Base-by-base conservation (phyloP, 2,797 vertebrate species). In the Lithobates pipiens region DNA sequence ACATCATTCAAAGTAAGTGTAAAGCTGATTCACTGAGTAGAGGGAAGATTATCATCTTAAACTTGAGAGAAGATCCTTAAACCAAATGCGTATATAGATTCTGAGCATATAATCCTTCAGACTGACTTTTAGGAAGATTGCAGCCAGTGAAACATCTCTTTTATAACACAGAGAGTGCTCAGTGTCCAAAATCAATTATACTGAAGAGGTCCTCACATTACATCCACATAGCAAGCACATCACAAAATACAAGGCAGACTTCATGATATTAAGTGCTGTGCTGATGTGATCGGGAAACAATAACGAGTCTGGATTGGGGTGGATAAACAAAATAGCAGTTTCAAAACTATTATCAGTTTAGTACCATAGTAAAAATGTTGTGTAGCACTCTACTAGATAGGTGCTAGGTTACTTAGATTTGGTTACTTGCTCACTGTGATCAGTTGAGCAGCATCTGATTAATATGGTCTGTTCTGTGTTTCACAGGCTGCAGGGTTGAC, bases 151-250 rank as follows among this genome's bases (percentile, higher is more conserved):
- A 69, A 65, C 2, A 32, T 27, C 42, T 68, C 73, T 36, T 57
- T n/a, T 34, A 67, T 69, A 54, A 44, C 21, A 69, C 46, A 76
- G 65, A 36, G 63, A 83, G 21, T 42, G 74, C 42, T 76, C 65
- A 39, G 11, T 18, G 61, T 76, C 82, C 82, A 54, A 29, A 76
- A 76, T 68, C 72, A 76, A 83, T 76, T 76, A 76, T 29, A 36
- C 32, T 68, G 39, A 70, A 83, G 73, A 32, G 50, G 42, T 57
- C 50, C 73, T 70, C 11, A 42, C 29, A 83, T 76, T 69, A 83
- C 29, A 76, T 39, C 82, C 32, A 39, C 74, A 83, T 6, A 46
- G 21, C 42, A 69, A 44, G 76, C n/a, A 29, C 39, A 68, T 68
- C 2, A n/a, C 18, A 32, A 50, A 27, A 50, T 27, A 27, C 13